Base-by-base conservation (phyloP, 64 coral and sea anemone species). In the Catalaphyllia jardinei region DNA sequence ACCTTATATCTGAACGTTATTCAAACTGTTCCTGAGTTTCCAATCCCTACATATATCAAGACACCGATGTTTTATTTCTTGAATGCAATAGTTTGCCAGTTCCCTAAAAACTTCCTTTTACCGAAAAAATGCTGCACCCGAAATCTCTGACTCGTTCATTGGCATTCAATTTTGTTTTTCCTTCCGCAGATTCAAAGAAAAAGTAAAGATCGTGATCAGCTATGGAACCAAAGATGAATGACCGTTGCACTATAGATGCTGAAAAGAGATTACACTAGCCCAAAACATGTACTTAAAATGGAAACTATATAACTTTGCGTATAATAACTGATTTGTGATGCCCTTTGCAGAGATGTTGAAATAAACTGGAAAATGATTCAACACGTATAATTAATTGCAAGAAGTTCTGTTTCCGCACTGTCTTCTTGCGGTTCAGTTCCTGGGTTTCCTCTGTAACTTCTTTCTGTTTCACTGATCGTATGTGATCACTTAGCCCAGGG, bases 321-420 rank as follows among this genome's bases (percentile, higher is more conserved):
- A 49, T 77, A 50, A 24, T n/a, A 25, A 17, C 49, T 79, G 76
- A 77, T 79, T 79, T 69, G 65, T 69, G 65, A 69, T 7, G 24
- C 65, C 22, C 25, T 79, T 57, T 9, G 27, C 46, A 24, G 28
- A 75, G 28, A 75, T 49, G 33, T 75, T 75, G 13, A 15, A 75
- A 75, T 75, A 75, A 75, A 75, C 73, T 42, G 73, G 30, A 75
- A 20, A 75, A 18, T 4, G 16, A 75, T 75, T 39, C 18, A 19
- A 5, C 42, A 38, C 18, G 15, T 49, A 4, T 19, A 18, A 42
- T 55, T 57, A 31, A 8, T 22, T 75, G 73, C 18, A 55, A 24
- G 10, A 24, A 1, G 24, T 57, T 24, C 49, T 42, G 20, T 50
- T n/a, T 39, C 33, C 15, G 16, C 18, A 49, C 6, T n/a, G n/a